These are phyloP conservation scores for Amazona guildingii DNA, from an alignment of 2,113 vertebrate genomes.

Conservation along the genomic window DNA sequence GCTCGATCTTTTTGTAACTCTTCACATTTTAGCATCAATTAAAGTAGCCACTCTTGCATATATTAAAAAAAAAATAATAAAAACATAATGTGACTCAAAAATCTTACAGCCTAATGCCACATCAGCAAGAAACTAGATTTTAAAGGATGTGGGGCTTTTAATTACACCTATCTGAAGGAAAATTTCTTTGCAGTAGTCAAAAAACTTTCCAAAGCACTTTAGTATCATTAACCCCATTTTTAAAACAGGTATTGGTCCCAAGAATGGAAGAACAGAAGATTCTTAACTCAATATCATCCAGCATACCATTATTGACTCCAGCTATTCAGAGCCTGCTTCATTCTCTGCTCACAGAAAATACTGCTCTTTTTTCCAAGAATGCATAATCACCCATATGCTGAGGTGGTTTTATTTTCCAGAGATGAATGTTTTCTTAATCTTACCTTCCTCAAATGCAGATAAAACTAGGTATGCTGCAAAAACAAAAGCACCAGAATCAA, in stretches of 20 bases:
- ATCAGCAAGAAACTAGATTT: neutral
- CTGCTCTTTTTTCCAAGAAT: neutral
- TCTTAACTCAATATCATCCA: neutral
- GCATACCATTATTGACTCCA: rapidly evolving
- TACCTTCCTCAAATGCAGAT: neutral
- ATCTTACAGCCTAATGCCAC: neutral
- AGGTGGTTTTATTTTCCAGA: neutral
- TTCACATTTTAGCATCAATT: neutral
- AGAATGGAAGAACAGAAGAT: neutral
- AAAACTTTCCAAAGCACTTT: neutral
- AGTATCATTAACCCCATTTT: neutral
- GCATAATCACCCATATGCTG: neutral
- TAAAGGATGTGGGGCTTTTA: neutral
- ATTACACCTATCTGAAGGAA: neutral
- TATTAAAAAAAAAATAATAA: neutral
- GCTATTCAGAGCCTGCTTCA: neutral
- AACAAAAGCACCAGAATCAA: neutral
- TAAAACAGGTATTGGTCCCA: neutral
- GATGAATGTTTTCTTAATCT: neutral
- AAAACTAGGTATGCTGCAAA: neutral
- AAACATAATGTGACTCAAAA: neutral
- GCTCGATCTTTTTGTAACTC: neutral
- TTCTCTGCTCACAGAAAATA: neutral
- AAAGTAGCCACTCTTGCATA: neutral
- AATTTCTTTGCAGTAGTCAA: neutral